Percentiles rank a stretch among this genome's conserved stretches.
Evolutionary conservation across 2,113 vertebrate species (phyloP).

Genomic region (Erythrolamprus reginae): DNA sequence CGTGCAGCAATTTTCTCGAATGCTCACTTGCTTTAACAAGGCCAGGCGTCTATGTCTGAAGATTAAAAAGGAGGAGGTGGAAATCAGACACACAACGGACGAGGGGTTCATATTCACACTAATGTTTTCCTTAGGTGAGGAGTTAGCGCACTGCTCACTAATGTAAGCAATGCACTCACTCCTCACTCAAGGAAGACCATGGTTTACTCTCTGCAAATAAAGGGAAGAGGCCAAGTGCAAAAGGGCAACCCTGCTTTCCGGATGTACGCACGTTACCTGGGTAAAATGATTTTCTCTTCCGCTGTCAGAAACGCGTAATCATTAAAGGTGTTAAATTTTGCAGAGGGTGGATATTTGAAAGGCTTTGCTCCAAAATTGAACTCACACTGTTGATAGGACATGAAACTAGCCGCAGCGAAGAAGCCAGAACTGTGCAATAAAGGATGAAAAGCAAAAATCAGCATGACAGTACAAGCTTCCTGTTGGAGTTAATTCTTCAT

Average conservation of each 20-base stretch:
- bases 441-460: neutral
- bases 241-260: neutral
- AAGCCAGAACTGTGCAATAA: slow-evolving; percentile 84
- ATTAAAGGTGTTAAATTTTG: slow-evolving; percentile 98
- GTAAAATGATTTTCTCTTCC: slow-evolving; percentile 96
- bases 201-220: neutral
- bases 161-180: neutral
- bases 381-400: slow-evolving; percentile 99
- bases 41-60: slow-evolving; percentile 91
- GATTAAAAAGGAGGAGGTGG: neutral
- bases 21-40: slow-evolving; percentile 95
- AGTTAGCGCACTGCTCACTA: too few species aligned
- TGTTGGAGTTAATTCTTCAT: neutral
- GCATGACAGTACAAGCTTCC: neutral
- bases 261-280: slow-evolving; percentile 74
- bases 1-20: slow-evolving; percentile 97
- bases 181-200: neutral
- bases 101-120: neutral
- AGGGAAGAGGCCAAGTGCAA: neutral
- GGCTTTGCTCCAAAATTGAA: slow-evolving; percentile 98
- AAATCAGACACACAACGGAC: rapidly evolving
- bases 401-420: slow-evolving; percentile 98
- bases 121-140: neutral
- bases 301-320: slow-evolving; percentile 89
- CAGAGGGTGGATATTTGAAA: slow-evolving; percentile 89